Evolutionary conservation across 2,113 vertebrate species (phyloP).

Genomic region (Pachycephala philippinensis): DNA sequence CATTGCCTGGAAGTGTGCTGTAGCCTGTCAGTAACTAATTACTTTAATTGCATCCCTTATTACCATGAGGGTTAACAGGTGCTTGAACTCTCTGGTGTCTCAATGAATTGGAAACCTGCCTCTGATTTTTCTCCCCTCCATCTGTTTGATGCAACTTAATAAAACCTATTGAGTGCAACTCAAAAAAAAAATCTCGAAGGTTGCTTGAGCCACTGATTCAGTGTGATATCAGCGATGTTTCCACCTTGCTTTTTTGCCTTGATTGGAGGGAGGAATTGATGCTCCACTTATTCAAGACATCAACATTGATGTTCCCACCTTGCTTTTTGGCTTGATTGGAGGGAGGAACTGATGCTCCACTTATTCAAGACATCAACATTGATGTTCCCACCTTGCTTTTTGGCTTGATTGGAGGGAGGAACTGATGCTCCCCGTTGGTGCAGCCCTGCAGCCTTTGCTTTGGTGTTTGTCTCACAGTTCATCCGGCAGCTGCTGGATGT

Average conservation of each 20-base stretch:
- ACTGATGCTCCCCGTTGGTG: fast-evolving
- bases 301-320: not conserved
- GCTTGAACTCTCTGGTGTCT: not conserved
- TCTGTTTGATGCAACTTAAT: not conserved
- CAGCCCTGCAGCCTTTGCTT: not conserved
- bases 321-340: not conserved
- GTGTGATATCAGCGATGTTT: too few species aligned
- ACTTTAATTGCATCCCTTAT: not conserved
- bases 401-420: not conserved
- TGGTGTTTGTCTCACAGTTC: slow-evolving; percentile 72
- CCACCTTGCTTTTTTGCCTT: too few species aligned
- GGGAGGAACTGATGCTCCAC: not conserved
- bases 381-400: not conserved
- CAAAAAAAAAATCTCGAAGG: not conserved
- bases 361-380: too few species aligned
- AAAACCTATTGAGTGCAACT: not conserved
- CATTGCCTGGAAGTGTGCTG: not conserved
- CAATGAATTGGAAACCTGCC: not conserved
- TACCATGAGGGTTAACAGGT: not conserved
- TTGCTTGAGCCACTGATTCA: not conserved
- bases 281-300: too few species aligned
- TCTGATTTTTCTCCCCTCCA: not conserved
- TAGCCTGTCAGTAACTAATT: slow-evolving; percentile 1
- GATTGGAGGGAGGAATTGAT: too few species aligned
- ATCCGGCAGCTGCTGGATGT: slow-evolving; percentile 85